Evolutionary conservation across 2,888 invertebrate genomes (phyloP).

Genomic region (Pyrgus malvae): DNA sequence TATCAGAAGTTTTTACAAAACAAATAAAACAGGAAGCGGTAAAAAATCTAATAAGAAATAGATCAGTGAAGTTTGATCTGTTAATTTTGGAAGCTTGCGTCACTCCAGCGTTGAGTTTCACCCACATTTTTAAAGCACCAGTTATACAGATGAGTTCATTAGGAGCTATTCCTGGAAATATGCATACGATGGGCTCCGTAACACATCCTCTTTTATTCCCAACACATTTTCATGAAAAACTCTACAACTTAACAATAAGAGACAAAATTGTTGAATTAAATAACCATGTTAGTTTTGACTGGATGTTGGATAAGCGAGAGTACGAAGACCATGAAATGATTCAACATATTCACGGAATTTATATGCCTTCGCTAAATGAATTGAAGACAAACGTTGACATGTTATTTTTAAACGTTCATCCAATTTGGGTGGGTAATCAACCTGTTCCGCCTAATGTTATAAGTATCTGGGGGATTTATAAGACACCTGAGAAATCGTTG

Average conservation of each 20-base stretch:
- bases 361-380: constrained; percentile 22
- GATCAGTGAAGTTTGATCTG: constrained; percentile 37
- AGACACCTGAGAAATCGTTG: constrained; percentile 39
- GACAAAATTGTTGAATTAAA: constrained; percentile 40
- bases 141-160: constrained; percentile 37
- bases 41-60: constrained; percentile 36
- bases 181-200: constrained; percentile 33
- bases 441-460: constrained; percentile 43
- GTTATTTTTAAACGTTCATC: constrained; percentile 45
- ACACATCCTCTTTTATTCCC: constrained; percentile 37
- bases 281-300: constrained; percentile 7
- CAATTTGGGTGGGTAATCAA: constrained; percentile 42
- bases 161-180: constrained; percentile 22
- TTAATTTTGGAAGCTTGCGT: constrained; percentile 35
- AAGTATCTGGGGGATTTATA: constrained; percentile 44
- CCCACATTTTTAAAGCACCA: constrained; percentile 37
- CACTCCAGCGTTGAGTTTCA: constrained; percentile 30
- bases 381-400: constrained; percentile 43
- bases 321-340: constrained; percentile 16
- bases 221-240: constrained; percentile 28
- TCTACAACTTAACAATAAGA: constrained; percentile 39
- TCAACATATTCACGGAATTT: constrained; percentile 3
- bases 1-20: constrained; percentile 32
- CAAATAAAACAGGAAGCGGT: constrained; percentile 39
- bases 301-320: not conserved